These are phyloP conservation scores for Cryptocephalus primarius DNA, from an alignment of 2,888 invertebrate genomes.

Conservation along the genomic window DNA sequence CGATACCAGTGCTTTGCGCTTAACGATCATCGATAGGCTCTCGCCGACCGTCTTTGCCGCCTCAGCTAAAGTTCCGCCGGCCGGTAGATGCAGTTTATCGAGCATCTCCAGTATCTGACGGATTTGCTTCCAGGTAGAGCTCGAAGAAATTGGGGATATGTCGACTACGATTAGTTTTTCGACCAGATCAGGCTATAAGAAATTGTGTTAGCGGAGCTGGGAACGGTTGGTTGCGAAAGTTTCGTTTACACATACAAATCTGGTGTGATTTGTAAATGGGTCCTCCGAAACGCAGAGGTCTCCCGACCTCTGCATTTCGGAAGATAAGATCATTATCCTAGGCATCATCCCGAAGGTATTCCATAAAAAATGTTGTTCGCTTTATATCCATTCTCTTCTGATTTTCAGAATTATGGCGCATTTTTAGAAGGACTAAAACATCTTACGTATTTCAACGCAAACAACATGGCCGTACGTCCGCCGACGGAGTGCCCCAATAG, in stretches of 20 bases:
- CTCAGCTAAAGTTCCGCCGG: constrained; percentile 53
- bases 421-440: background rate
- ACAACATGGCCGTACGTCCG: constrained; percentile 80
- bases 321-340: no score
- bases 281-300: no score
- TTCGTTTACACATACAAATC: no score
- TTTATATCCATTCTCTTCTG: no score
- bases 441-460: constrained; percentile 59
- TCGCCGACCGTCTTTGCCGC: constrained; percentile 56
- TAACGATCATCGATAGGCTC: constrained; percentile 47
- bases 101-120: constrained; percentile 56
- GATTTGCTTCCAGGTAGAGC: constrained; percentile 52
- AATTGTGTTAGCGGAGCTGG: background rate
- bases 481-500: constrained; percentile 93
- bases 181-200: constrained; percentile 46
- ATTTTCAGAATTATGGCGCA: no score
- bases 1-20: constrained; percentile 50
- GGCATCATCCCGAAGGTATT: no score
- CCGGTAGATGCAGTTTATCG: constrained; percentile 47
- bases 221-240: no score
- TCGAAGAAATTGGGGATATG: constrained; percentile 55
- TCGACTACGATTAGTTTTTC: constrained; percentile 62
- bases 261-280: no score
- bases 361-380: no score
- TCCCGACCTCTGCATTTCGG: no score